Base-by-base conservation (phyloP, 1,140 invertebrate species). In the Glomeris maerens region DNA sequence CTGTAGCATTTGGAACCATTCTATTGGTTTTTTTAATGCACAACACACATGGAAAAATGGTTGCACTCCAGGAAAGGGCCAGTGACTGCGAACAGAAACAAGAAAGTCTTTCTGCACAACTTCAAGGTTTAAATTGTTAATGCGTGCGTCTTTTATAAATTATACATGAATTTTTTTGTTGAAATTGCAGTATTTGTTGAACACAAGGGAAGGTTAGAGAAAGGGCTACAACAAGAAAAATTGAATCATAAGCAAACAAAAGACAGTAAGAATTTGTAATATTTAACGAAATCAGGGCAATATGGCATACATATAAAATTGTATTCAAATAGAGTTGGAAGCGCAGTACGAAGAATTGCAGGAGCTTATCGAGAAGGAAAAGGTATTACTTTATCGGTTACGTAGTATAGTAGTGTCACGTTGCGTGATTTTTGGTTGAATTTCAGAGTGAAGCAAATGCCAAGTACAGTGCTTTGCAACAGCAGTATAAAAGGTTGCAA, bases 81-180 rank as follows among this genome's bases (percentile, higher is more conserved):
- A 17, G 25, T 21, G 40, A 42, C 25, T 42, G 40, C 25, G 40
- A 42, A 21, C 40, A 42, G 20, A 4, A 17, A 4, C 40, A 42
- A 5, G 40, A 42, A 5, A 42, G 40, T 42, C 40, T 42, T 7
- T 42, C 40, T 42, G 40, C 40, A 21, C 40, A 42, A 42, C 25
- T 42, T 21, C 40, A 42, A 42, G 40, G 40, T 42, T 21, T 5
- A n/a, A n/a, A n/a, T n/a, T n/a, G n/a, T n/a, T n/a, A n/a, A n/a
- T n/a, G n/a, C n/a, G n/a, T n/a, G n/a, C n/a, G n/a, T n/a, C n/a
- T n/a, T n/a, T n/a, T n/a, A n/a, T n/a, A n/a, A n/a, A n/a, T n/a
- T n/a, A n/a, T n/a, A n/a, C n/a, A n/a, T n/a, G n/a, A n/a, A n/a
- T n/a, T n/a, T n/a, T n/a, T n/a, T n/a, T n/a, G n/a, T n/a, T n/a